Percentiles rank a stretch among this genome's conserved stretches.
Conservation (phyloP, 53 echinoderm and acorn worm species). For the Stichopus horrens region DNA sequence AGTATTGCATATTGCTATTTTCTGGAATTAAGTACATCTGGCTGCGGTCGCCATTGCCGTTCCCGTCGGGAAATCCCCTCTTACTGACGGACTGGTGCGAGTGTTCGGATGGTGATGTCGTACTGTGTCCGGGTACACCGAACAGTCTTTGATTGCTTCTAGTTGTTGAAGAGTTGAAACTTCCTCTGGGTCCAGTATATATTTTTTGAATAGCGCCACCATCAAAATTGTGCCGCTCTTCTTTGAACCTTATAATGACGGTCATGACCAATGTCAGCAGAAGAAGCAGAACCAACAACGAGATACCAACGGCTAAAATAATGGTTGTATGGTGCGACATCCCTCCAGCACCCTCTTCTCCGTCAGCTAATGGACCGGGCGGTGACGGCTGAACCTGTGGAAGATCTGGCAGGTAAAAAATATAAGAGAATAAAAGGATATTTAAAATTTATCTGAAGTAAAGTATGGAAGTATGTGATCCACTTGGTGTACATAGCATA, state of each 20-base stretch:
- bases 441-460: too few species aligned
- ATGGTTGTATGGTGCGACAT: constrained; percentile 52
- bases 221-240: constrained; percentile 38
- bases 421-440: too few species aligned
- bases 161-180: constrained; percentile 71
- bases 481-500: too few species aligned
- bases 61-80: constrained; percentile 85
- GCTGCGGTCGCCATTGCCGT: constrained; percentile 62
- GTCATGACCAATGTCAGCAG: constrained; percentile 67
- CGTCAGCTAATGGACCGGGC: constrained; percentile 22
- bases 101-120: constrained; percentile 83
- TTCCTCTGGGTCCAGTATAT: constrained; percentile 61
- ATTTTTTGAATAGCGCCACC: constrained; percentile 33
- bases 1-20: constrained; percentile 61
- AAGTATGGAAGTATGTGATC: too few species aligned
- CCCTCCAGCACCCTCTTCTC: not conserved
- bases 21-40: constrained; percentile 80
- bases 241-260: constrained; percentile 70
- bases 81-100: constrained; percentile 75
- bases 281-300: constrained; percentile 58
- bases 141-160: constrained; percentile 61
- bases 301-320: constrained; percentile 69
- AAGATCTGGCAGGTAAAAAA: not conserved
- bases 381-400: constrained; percentile 1
- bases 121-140: constrained; percentile 76